Base-by-base conservation (phyloP, 2,888 invertebrate species). In the Oasisia sp. region DNA sequence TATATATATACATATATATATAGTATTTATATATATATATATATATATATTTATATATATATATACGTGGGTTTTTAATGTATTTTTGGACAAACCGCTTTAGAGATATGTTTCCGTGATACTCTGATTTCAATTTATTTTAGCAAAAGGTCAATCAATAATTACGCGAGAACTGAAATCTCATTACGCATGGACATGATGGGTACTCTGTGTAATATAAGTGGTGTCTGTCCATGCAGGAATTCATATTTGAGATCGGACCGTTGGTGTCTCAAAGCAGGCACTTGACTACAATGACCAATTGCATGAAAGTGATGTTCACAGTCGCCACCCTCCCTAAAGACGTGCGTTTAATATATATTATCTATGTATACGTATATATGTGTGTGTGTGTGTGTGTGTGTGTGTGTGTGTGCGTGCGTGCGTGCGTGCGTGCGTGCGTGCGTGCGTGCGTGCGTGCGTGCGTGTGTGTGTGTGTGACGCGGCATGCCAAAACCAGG, bases 241-340 rank as follows among this genome's bases (percentile, higher is more conserved):
- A 74, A 19, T 74, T 74, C 27, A 27, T 74, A 27, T 74, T 74
- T 74, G 74, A 74, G 74, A 74, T 74, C 7, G 74, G 74, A n/a
- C 74, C 74, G 27, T 74, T 74, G 74, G 74, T 74, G 74, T 27
- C 74, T 74, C 19, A 74, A 74, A 74, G 27, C 74, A 74, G 19
- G 7, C 95, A 96, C 93, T 95, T 96, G 95, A 96, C 96, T 93
- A 95, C 95, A 92, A 94, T 96, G 92, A 95, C 96, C 32, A 95
- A 95, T 92, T 94, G 94, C 90, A 93, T 96, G 92, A 95, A 95
- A 0, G 94, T 95, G 56, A 94, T 96, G 91, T 95, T 96, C 0
- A 95, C 96, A 0, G 94, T 95, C 45, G 95, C 96, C 91, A 95
- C 95, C 93, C 95, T 95, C 94, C 95, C 95, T 19, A 95, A 19